phyloP scores from a whole-genome alignment of 2,888 invertebrate genomes.

The Parnassius glacialis region DNA sequence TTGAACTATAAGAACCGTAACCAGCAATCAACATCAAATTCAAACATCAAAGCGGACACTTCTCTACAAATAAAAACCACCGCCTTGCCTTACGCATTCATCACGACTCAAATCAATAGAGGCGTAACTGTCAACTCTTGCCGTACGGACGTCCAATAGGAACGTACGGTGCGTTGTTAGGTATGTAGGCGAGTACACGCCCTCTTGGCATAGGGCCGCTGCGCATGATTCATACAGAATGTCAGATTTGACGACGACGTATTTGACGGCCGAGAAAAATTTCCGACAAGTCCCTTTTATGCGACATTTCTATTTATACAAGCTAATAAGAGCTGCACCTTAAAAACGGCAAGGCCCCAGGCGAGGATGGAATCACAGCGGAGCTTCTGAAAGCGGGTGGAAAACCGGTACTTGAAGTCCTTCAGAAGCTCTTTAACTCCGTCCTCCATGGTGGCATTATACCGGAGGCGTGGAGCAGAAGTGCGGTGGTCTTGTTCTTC shows the following conservation, averaged over 20 bases:
- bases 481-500: too few relatives aligned
- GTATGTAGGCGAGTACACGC: constrained; percentile 21
- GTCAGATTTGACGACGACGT: constrained; percentile 20
- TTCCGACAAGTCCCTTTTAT: constrained; percentile 1
- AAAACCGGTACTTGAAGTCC: too few relatives aligned
- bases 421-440: too few relatives aligned
- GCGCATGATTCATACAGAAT: constrained; percentile 26
- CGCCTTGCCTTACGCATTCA: neutral
- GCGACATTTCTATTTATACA: too few relatives aligned
- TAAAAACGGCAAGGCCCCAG: too few relatives aligned
- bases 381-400: too few relatives aligned
- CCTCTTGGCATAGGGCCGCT: constrained; percentile 26
- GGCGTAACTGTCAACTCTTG: constrained; percentile 17
- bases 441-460: too few relatives aligned
- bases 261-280: constrained; percentile 16
- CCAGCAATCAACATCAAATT: neutral
- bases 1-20: neutral
- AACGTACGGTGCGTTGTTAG: neutral
- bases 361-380: too few relatives aligned
- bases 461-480: too few relatives aligned
- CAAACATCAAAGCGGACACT: neutral
- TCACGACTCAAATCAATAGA: constrained; percentile 4
- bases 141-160: constrained; percentile 12
- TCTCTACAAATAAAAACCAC: neutral
- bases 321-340: too few relatives aligned